phyloP scores from a whole-genome alignment of 2,113 vertebrate genomes.

The Ursus arctos region DNA sequence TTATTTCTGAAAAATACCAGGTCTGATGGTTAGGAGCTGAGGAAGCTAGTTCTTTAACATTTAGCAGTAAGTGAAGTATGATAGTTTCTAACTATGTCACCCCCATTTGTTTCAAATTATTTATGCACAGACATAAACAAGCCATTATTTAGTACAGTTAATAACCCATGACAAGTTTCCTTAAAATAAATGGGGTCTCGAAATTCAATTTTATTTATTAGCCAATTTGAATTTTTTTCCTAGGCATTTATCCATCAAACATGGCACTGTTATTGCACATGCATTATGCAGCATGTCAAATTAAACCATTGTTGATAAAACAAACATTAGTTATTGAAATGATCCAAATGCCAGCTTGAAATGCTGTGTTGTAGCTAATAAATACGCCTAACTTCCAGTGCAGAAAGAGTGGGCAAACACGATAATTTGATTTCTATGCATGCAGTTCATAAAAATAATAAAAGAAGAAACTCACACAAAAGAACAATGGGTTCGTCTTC shows the following conservation, averaged over 20 bases:
- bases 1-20: not conserved
- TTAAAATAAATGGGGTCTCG: constrained; percentile 87
- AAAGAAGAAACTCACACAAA: not conserved
- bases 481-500: constrained; percentile 45
- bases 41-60: not conserved
- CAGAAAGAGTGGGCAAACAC: constrained; percentile 63
- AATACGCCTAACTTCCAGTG: constrained; percentile 76
- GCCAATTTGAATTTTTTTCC: constrained; percentile 87
- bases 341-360: constrained; percentile 85
- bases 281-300: constrained; percentile 90
- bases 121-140: constrained; percentile 87
- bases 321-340: constrained; percentile 88
- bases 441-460: constrained; percentile 43
- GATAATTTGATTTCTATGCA: constrained; percentile 65
- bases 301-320: constrained; percentile 91
- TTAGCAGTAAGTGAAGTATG: constrained; percentile 65
- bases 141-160: constrained; percentile 86
- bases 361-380: constrained; percentile 82
- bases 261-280: constrained; percentile 87
- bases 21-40: not conserved
- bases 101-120: constrained; percentile 83
- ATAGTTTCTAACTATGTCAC: constrained; percentile 79
- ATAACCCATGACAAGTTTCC: constrained; percentile 89
- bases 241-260: constrained; percentile 90
- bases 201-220: constrained; percentile 91